Conservation (phyloP, 2,888 invertebrate genomes). For the Eupithecia vulgata region DNA sequence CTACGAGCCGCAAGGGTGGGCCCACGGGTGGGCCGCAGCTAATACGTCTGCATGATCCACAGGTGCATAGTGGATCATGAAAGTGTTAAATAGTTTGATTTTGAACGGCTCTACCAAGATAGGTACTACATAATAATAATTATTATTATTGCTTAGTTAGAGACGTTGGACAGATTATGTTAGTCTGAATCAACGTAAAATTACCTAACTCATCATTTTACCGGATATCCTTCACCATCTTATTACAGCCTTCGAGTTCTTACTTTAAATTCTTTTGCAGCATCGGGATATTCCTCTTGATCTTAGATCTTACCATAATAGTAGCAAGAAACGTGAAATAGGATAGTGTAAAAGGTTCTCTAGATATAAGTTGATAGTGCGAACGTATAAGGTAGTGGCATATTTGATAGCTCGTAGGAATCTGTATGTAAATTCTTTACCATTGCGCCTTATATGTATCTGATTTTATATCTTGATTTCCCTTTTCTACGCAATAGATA, state of each 20-base stretch:
- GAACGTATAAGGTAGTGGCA: neutral
- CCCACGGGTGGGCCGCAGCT: too few species aligned
- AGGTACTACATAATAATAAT: too few species aligned
- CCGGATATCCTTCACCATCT: neutral
- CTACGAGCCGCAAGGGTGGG: too few species aligned
- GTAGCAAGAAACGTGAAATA: neutral
- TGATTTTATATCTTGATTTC: constrained; percentile 13
- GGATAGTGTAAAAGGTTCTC: neutral
- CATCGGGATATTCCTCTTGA: neutral
- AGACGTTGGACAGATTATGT: neutral
- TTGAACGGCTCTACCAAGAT: neutral
- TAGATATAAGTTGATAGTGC: neutral
- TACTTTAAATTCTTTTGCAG: neutral
- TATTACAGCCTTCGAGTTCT: neutral
- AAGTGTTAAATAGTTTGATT: neutral
- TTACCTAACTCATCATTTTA: neutral
- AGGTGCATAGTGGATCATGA: neutral
- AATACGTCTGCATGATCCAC: neutral
- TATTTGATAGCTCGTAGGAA: neutral
- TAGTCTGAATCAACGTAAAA: neutral
- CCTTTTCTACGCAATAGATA: constrained; percentile 5
- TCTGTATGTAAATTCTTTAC: constrained; percentile 11
- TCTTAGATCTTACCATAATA: neutral
- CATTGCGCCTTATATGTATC: too few species aligned
- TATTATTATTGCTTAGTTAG: neutral